These are phyloP conservation scores for Eumacrocentrus americanus DNA, from an alignment of 2,888 invertebrate genomes.

Conservation along the genomic window DNA sequence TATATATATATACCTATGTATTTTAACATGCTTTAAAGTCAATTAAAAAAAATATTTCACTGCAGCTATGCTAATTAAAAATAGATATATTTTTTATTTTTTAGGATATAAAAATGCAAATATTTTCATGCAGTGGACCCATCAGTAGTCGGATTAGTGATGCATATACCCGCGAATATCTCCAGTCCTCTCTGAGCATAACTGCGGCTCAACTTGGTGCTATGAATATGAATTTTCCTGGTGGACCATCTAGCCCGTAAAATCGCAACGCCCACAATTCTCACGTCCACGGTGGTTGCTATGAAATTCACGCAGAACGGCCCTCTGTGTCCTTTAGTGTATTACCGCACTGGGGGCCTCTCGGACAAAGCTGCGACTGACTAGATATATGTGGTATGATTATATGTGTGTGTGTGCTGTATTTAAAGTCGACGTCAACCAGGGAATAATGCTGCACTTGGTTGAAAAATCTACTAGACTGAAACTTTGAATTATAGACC, in stretches of 20 bases:
- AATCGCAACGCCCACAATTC: constrained; percentile 1
- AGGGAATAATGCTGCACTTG: neutral
- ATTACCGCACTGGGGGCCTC: neutral
- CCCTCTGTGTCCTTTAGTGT: neutral
- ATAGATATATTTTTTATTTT: neutral
- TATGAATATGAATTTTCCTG: constrained; percentile 5
- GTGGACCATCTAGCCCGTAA: constrained; percentile 2
- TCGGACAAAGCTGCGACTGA: neutral
- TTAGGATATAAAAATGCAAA: constrained; percentile 5
- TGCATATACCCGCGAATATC: neutral
- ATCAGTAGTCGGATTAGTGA: neutral
- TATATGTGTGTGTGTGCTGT: no score
- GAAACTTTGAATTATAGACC: constrained; percentile 52
- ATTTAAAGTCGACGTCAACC: no score
- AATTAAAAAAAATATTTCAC: no score
- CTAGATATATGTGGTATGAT: no score
- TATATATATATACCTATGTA: no score
- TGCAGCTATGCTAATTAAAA: neutral
- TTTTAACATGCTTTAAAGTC: no score
- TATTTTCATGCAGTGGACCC: neutral
- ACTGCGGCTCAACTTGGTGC: neutral
- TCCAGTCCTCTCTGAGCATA: neutral
- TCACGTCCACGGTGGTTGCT: neutral
- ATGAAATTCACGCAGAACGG: constrained; percentile 2
- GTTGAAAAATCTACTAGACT: neutral